phyloP scores from a whole-genome alignment of 2,888 invertebrate species.

The Drosophila melanosoma region DNA sequence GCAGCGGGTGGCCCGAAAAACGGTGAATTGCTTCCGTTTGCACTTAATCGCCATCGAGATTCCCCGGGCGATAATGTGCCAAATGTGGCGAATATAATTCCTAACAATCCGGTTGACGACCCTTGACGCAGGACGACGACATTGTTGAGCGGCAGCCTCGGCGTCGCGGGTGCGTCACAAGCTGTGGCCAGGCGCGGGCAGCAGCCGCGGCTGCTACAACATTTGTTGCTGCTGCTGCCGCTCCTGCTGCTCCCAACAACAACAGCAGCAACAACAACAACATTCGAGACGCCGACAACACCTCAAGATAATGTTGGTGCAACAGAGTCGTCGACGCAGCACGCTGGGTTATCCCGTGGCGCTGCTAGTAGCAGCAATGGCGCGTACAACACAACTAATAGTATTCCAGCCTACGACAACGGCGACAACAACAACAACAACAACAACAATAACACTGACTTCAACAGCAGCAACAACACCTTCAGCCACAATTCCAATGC shows the following conservation, averaged over 20 bases:
- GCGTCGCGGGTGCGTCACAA: conserved; percentile 68
- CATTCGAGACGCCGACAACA: conserved; percentile 4
- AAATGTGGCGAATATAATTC: conserved; percentile 58
- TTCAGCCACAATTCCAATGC: conserved; percentile 32
- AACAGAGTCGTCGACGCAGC: conserved; percentile 59
- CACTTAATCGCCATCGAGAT: conserved; percentile 48
- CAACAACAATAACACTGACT: conserved; percentile 30
- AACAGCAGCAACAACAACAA: conserved; percentile 8
- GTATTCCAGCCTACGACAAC: conserved; percentile 70
- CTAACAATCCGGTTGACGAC: conserved; percentile 23
- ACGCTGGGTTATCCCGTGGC: conserved; percentile 77
- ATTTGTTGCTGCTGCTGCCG: conserved; percentile 38
- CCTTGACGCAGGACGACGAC: conserved; percentile 74
- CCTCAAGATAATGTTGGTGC: conserved; percentile 56
- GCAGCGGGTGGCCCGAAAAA: conserved; percentile 59
- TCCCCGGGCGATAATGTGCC: conserved; percentile 52
- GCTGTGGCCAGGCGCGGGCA: conserved; percentile 75
- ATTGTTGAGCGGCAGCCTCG: conserved; percentile 71
- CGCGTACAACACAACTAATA: conserved; percentile 76
- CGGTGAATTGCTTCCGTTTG: conserved; percentile 57
- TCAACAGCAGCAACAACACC: conserved; percentile 16
- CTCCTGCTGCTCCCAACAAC: conserved; percentile 21
- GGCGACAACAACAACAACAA: conserved; percentile 24
- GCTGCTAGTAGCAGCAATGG: conserved; percentile 71
- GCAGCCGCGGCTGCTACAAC: conserved; percentile 62